Conservation (phyloP, 2,888 invertebrate genomes). For the Anaspis maculata region DNA sequence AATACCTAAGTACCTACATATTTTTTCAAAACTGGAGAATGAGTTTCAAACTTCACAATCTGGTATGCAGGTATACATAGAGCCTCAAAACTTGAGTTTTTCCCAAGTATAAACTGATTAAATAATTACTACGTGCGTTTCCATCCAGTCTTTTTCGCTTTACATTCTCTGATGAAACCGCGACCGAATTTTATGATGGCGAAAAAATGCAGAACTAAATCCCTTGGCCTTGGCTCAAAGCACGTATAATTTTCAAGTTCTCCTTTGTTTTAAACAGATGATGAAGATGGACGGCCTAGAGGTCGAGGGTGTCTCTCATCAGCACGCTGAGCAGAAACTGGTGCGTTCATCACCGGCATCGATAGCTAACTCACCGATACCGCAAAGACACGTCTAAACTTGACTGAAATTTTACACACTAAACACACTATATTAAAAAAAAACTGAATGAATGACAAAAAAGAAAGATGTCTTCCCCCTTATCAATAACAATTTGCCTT, state of each 20-base stretch:
- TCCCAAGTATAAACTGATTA: no score
- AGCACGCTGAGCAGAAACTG: slow-evolving; percentile 47
- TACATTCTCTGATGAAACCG: no score
- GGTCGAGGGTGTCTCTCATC: slow-evolving; percentile 53
- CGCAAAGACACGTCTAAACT: slow-evolving; percentile 28
- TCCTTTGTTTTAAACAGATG: slow-evolving; percentile 38
- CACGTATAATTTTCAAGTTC: not conserved
- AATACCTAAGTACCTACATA: no score
- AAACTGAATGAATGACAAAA: slow-evolving; percentile 4
- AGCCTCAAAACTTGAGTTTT: no score
- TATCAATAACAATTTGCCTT: slow-evolving; percentile 29
- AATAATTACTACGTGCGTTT: no score
- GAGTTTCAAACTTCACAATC: no score
- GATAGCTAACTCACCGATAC: slow-evolving; percentile 31
- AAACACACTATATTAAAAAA: slow-evolving; percentile 3
- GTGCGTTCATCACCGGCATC: slow-evolving; percentile 32
- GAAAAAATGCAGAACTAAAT: no score
- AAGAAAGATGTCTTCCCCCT: slow-evolving; percentile 26
- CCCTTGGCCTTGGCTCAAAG: no score
- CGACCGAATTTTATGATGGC: no score
- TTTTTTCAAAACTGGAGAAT: no score
- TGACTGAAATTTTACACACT: slow-evolving; percentile 15
- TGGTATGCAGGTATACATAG: no score
- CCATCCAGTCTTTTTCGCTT: no score
- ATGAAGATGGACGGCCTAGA: slow-evolving; percentile 53